A percentile compares a stretch with the other conserved stretches of the same genome.
Evolutionary conservation across 2,113 vertebrate species (phyloP).

Genomic region (Microtus ochrogaster): DNA sequence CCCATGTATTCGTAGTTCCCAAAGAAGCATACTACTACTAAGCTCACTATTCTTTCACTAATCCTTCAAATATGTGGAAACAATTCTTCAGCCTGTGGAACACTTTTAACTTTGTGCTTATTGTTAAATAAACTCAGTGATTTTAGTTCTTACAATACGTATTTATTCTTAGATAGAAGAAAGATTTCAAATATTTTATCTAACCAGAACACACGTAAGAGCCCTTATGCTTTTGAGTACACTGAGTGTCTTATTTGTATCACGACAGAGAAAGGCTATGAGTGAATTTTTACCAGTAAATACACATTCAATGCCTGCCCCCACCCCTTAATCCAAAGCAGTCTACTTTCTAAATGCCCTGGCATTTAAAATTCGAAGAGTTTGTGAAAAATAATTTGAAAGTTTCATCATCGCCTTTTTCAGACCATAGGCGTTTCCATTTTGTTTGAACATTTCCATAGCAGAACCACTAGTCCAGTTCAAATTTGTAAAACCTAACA

Average conservation of each 20-base stretch:
- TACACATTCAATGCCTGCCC: not conserved
- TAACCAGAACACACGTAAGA: not conserved
- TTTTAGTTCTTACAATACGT: not conserved
- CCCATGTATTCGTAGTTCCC: not conserved
- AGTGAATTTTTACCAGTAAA: not conserved
- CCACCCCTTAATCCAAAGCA: not conserved
- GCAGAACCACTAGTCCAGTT: not conserved
- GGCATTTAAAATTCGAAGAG: not conserved
- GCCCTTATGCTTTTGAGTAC: not conserved
- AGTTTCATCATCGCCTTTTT: not conserved
- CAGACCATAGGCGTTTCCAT: not conserved
- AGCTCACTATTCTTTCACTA: constrained; percentile 15
- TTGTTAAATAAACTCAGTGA: constrained; percentile 4
- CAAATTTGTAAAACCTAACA: not conserved
- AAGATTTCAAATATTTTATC: not conserved
- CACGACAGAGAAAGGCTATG: not conserved
- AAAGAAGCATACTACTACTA: not conserved
- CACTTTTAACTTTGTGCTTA: not conserved
- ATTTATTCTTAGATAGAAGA: not conserved
- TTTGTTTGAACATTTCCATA: not conserved
- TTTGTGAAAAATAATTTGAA: constrained; percentile 28
- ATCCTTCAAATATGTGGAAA: not conserved
- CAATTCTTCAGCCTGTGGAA: not conserved
- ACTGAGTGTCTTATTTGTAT: constrained; percentile 31
- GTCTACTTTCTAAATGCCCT: constrained; percentile 35